Conservation (phyloP, 1,140 invertebrate genomes). For the Hyles euphorbiae region DNA sequence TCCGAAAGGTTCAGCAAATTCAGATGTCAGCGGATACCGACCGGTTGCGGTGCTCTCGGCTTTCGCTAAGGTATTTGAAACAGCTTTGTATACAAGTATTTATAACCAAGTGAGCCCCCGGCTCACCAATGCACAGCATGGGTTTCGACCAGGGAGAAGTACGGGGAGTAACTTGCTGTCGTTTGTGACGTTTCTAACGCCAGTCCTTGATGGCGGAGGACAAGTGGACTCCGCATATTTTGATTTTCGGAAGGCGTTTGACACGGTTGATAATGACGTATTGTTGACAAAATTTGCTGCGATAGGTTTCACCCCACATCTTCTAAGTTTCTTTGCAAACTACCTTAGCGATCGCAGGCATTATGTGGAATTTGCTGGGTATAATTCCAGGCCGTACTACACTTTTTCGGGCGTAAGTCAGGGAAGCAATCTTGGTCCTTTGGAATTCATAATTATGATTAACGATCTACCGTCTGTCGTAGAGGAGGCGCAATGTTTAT, state of each 20-base stretch:
- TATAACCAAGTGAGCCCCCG: neutral
- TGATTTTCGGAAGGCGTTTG: neutral
- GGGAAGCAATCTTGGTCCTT: slow-evolving; percentile 27
- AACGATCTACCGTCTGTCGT: slow-evolving; percentile 26
- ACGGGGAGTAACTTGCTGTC: neutral
- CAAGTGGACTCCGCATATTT: slow-evolving; percentile 5
- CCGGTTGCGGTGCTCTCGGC: slow-evolving; percentile 3
- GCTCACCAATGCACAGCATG: neutral
- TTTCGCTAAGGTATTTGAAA: slow-evolving; percentile 6
- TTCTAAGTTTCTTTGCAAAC: slow-evolving; percentile 1
- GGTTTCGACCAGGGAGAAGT: neutral
- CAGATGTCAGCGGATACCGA: slow-evolving; percentile 1
- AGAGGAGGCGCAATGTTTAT: slow-evolving; percentile 12
- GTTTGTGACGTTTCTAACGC: neutral
- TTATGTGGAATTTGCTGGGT: slow-evolving; percentile 8
- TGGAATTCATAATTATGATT: slow-evolving; percentile 23
- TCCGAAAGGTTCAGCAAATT: neutral
- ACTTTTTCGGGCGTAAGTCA: slow-evolving; percentile 28
- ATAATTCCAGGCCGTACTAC: slow-evolving; percentile 17
- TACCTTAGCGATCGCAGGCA: slow-evolving; percentile 2
- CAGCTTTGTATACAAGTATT: neutral
- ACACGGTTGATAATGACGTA: neutral
- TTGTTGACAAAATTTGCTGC: neutral
- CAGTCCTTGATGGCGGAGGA: neutral
- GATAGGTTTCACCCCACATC: neutral